phyloP scores from a whole-genome alignment of 1,140 invertebrate species.

The Brachionus angularis region DNA sequence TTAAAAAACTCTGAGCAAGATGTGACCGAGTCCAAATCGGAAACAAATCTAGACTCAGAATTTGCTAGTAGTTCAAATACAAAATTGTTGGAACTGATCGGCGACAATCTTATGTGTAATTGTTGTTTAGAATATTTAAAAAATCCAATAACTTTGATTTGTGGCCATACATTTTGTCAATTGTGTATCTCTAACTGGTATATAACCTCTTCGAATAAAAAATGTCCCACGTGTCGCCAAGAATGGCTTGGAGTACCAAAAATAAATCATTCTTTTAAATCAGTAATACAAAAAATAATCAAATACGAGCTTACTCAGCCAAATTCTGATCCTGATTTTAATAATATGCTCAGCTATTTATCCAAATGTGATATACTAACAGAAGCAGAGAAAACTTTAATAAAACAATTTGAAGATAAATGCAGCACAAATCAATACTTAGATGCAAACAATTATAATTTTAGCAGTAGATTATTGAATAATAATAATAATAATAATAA shows the following conservation, averaged over 20 bases:
- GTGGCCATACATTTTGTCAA: conserved; percentile 42
- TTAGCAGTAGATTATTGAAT: too few relatives aligned
- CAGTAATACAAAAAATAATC: background rate
- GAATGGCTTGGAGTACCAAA: conserved; percentile 5
- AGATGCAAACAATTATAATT: too few relatives aligned
- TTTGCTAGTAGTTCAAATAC: background rate
- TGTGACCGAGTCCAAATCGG: too few relatives aligned
- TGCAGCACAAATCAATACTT: background rate
- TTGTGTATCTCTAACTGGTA: conserved; percentile 27
- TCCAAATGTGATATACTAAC: conserved; percentile 11
- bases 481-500: background rate
- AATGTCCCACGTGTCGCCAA: conserved; percentile 28
- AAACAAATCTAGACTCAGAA: background rate
- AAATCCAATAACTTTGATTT: background rate
- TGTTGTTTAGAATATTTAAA: conserved; percentile 23
- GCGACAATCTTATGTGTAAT: conserved; percentile 18
- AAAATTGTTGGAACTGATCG: background rate
- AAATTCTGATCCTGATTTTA: background rate
- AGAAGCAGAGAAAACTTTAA: background rate
- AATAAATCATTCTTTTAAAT: conserved; percentile 10
- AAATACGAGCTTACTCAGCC: background rate
- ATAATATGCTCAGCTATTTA: background rate
- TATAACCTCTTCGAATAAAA: background rate
- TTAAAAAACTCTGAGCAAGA: background rate
- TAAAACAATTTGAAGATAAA: conserved; percentile 20